These are phyloP conservation scores for Cinara cedri DNA, from an alignment of 2,888 invertebrate species.

Conservation along the genomic window DNA sequence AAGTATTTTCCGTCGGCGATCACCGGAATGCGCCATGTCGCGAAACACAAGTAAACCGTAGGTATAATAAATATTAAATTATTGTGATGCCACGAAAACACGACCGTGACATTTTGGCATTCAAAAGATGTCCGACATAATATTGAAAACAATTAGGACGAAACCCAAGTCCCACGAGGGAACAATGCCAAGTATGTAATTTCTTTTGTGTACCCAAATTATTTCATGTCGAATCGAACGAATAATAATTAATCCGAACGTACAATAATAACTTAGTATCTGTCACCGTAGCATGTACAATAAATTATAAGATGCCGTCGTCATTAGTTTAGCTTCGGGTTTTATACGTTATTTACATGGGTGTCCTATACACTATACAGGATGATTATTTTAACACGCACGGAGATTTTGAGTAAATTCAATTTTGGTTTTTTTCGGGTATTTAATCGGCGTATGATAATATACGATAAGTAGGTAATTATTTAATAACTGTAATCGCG, in stretches of 20 bases:
- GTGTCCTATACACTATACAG: too few species aligned
- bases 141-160: conserved; percentile 17
- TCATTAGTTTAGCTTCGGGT: neutral
- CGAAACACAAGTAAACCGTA: too few species aligned
- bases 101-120: conserved; percentile 24
- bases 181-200: neutral
- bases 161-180: neutral
- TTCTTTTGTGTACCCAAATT: conserved; percentile 6
- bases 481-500: too few species aligned
- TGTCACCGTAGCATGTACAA: neutral
- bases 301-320: neutral
- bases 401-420: too few species aligned
- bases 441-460: too few species aligned
- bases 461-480: too few species aligned
- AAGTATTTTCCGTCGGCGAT: too few species aligned
- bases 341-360: neutral
- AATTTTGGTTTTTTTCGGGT: too few species aligned
- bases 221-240: conserved; percentile 1
- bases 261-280: neutral
- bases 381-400: too few species aligned
- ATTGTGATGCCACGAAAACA: neutral
- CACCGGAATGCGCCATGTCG: too few species aligned
- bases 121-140: neutral
- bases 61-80: too few species aligned
- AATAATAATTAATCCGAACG: conserved; percentile 9